A percentile compares a stretch with the other conserved stretches of the same genome.
Evolutionary conservation across 1,140 invertebrate species (phyloP).

Genomic region (Drosophila orena): DNA sequence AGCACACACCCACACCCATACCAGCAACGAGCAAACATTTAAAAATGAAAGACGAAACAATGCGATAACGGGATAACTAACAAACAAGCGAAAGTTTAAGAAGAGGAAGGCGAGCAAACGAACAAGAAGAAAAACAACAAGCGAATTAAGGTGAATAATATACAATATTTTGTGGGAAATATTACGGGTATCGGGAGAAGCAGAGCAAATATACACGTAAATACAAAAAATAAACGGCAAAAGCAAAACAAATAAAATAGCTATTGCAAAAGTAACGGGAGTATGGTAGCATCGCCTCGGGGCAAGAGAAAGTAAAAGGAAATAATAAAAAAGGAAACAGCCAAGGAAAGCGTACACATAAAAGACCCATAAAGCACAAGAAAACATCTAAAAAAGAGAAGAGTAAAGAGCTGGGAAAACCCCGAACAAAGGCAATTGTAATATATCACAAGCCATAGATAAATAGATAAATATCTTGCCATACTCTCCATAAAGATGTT

Average conservation of each 20-base stretch:
- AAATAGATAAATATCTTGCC: constrained; percentile 45
- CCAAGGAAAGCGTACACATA: constrained; percentile 48
- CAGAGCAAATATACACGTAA: background rate
- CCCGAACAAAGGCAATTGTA: constrained; percentile 24
- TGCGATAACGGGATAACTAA: constrained; percentile 58
- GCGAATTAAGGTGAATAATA: constrained; percentile 37
- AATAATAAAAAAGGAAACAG: constrained; percentile 23
- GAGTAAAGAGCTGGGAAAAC: constrained; percentile 17
- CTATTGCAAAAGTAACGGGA: constrained; percentile 14
- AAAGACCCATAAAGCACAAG: constrained; percentile 26
- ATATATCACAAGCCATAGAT: constrained; percentile 48
- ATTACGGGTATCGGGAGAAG: background rate
- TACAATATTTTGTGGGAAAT: constrained; percentile 11
- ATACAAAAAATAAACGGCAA: background rate
- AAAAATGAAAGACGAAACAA: constrained; percentile 67
- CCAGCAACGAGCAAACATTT: constrained; percentile 29
- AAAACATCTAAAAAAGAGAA: constrained; percentile 6
- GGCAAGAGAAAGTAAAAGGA: constrained; percentile 22
- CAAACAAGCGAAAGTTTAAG: constrained; percentile 38
- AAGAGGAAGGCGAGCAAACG: constrained; percentile 2
- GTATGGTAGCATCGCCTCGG: constrained; percentile 21
- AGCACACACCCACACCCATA: constrained; percentile 2
- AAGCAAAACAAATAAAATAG: constrained; percentile 10
- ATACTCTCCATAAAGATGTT: constrained; percentile 36
- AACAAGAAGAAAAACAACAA: constrained; percentile 10